These are phyloP conservation scores for Caenorhabditis elegans DNA, from an alignment of 1,140 invertebrate genomes.

Conservation along the genomic window WBcel235 BX284603.4:7121001-7121500, in stretches of 20 bases:
- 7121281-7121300: background rate
- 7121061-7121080: background rate
- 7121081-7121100: background rate
- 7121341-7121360: background rate
- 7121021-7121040: background rate
- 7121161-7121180: conserved; percentile 5
- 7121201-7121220: background rate
- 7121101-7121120: background rate
- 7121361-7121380: too few species aligned
- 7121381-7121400: too few species aligned
- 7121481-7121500: too few species aligned
- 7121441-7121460: too few species aligned
- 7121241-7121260: background rate
- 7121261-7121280: conserved; percentile 11
- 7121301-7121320: background rate
- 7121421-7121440: too few species aligned
- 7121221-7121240: background rate
- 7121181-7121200: background rate
- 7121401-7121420: too few species aligned
- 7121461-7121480: too few species aligned
- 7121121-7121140: conserved; percentile 5
- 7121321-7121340: background rate
- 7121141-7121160: conserved; percentile 13
- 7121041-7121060: conserved; percentile 3
- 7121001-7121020: background rate